Percentiles rank a stretch among this genome's conserved stretches.
These are phyloP conservation scores for Schlechtendalia chinensis DNA, from an alignment of 1,140 invertebrate genomes.

Conservation along the genomic window DNA sequence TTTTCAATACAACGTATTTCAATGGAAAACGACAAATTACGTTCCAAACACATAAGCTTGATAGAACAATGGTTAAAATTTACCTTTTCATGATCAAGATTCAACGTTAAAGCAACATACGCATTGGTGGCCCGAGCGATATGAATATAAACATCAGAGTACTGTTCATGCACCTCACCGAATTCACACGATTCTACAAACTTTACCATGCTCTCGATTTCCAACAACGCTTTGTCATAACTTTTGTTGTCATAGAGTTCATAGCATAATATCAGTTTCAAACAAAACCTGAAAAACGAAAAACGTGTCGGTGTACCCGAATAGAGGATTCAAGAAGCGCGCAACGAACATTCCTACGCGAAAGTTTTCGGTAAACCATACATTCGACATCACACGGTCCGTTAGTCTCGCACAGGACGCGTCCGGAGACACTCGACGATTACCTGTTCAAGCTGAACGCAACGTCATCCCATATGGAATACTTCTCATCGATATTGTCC, in stretches of 20 bases:
- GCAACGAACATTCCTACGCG: too few relatives aligned
- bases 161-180: not conserved
- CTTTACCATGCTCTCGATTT: constrained; percentile 13
- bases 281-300: constrained; percentile 26
- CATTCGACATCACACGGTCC: not conserved
- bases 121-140: not conserved
- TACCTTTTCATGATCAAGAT: constrained; percentile 5
- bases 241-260: not conserved
- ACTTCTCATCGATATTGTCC: too few relatives aligned
- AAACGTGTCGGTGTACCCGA: not conserved
- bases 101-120: constrained; percentile 18
- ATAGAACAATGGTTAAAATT: not conserved
- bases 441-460: constrained; percentile 21
- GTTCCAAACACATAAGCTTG: too few relatives aligned
- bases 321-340: too few relatives aligned
- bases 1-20: too few relatives aligned
- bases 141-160: constrained; percentile 1
- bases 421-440: not conserved
- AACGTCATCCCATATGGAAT: not conserved
- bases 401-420: not conserved
- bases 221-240: not conserved
- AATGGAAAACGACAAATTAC: too few relatives aligned
- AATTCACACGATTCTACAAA: not conserved
- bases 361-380: too few relatives aligned
- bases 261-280: not conserved